These are phyloP conservation scores for Stegodyphus dumicola DNA, from an alignment of 1,140 invertebrate genomes.

Conservation along the genomic window DNA sequence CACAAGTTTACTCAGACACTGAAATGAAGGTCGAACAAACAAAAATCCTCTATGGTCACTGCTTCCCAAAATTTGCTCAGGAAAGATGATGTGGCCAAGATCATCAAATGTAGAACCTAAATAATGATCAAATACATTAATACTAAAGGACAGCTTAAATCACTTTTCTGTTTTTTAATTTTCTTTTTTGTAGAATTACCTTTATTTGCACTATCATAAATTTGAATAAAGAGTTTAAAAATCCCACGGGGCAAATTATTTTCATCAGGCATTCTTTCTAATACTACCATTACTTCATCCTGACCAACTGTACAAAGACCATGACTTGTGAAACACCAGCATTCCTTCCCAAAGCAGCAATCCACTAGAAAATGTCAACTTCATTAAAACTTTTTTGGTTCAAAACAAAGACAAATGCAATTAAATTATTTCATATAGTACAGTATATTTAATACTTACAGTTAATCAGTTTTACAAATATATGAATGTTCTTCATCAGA, in stretches of 20 bases:
- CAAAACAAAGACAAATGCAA: background rate
- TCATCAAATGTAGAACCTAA: conserved; percentile 79
- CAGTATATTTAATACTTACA: conserved; percentile 73
- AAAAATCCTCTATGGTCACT: conserved; percentile 86
- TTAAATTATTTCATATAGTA: background rate
- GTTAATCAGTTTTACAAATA: conserved; percentile 81
- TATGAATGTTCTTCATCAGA: conserved; percentile 82
- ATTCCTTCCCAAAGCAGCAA: conserved; percentile 83
- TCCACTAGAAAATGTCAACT: conserved; percentile 74
- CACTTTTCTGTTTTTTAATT: background rate
- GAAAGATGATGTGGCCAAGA: conserved; percentile 76
- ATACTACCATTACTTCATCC: conserved; percentile 84
- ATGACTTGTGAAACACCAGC: conserved; percentile 84
- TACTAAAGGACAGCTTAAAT: background rate
- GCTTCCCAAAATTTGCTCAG: conserved; percentile 78
- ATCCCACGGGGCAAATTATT: conserved; percentile 80
- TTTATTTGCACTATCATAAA: conserved; percentile 83
- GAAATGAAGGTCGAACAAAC: conserved; percentile 84
- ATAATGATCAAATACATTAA: background rate
- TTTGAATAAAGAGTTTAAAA: conserved; percentile 79
- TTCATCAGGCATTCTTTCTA: conserved; percentile 81
- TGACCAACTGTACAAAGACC: conserved; percentile 86
- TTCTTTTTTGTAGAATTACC: conserved; percentile 69
- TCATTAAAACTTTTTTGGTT: background rate
- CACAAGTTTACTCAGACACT: conserved; percentile 83